These are phyloP conservation scores for Empidonax alnorum DNA, from an alignment of 2,113 vertebrate species.

Conservation along the genomic window DNA sequence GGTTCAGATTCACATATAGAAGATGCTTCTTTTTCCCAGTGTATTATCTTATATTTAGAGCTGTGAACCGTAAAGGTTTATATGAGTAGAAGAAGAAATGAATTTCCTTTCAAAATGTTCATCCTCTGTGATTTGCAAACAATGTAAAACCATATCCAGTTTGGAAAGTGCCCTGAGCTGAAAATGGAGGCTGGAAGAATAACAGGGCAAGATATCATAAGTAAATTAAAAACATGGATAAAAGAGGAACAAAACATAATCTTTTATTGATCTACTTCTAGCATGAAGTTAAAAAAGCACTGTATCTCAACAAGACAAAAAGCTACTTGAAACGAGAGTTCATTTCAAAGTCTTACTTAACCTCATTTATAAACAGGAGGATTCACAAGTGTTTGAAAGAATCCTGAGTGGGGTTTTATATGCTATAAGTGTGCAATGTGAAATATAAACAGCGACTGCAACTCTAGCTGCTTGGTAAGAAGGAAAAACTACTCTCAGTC, in stretches of 20 bases:
- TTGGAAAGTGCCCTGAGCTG: neutral
- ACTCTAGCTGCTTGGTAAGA: neutral
- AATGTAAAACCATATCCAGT: neutral
- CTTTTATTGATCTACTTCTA: neutral
- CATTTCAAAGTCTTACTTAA: neutral
- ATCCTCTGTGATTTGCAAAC: neutral
- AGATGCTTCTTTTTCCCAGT: neutral
- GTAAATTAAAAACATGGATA: neutral
- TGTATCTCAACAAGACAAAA: neutral
- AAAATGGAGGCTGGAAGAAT: neutral
- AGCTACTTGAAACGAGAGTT: neutral
- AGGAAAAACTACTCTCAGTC: neutral
- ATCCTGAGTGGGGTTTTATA: neutral
- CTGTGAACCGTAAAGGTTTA: neutral
- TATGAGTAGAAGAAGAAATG: neutral
- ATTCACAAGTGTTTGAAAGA: neutral
- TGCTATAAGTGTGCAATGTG: neutral
- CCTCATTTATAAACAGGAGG: neutral
- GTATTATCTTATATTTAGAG: neutral
- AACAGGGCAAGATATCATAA: neutral
- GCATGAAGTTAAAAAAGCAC: neutral
- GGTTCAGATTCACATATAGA: neutral
- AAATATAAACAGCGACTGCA: constrained; percentile 13
- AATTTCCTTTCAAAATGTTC: neutral
- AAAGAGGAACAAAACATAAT: neutral